A percentile compares a stretch with the other conserved stretches of the same genome.
Evolutionary conservation across 2,113 vertebrate genomes (phyloP).

Genomic region (Pterophyllum scalare): DNA sequence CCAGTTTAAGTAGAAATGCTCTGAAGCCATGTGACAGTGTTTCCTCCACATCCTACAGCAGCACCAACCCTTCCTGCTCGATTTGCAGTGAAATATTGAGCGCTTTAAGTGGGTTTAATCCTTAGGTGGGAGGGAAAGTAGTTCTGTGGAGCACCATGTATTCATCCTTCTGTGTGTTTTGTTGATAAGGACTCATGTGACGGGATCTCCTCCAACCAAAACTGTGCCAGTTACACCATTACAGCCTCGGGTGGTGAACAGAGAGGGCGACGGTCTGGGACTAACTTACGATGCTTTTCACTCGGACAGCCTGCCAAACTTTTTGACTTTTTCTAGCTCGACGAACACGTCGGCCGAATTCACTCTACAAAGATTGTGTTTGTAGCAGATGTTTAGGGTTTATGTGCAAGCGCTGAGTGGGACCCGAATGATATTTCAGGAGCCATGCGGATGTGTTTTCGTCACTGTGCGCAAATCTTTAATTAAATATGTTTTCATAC

Average conservation of each 20-base stretch:
- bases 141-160: background rate
- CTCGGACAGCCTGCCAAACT: background rate
- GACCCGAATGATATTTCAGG: background rate
- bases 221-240: slow-evolving; percentile 55
- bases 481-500: slow-evolving; percentile 50
- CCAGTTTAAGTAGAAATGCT: background rate
- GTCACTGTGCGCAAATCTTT: slow-evolving; percentile 36
- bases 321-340: background rate
- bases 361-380: background rate
- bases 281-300: background rate
- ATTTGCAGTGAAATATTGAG: slow-evolving; percentile 14
- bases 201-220: slow-evolving; percentile 27
- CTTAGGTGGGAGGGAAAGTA: background rate
- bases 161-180: slow-evolving; percentile 17
- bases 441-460: slow-evolving; percentile 19
- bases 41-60: background rate
- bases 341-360: slow-evolving; percentile 19
- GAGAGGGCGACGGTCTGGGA: background rate
- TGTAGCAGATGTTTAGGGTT: background rate
- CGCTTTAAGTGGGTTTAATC: slow-evolving; percentile 15
- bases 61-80: background rate
- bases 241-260: slow-evolving; percentile 20
- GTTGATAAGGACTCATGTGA: slow-evolving; percentile 46
- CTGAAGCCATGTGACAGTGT: background rate
- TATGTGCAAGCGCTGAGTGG: background rate